A percentile compares a stretch with the other conserved stretches of the same genome.
These are phyloP conservation scores for Drosophila maculinotata DNA, from an alignment of 2,888 invertebrate genomes.

Conservation along the genomic window DNA sequence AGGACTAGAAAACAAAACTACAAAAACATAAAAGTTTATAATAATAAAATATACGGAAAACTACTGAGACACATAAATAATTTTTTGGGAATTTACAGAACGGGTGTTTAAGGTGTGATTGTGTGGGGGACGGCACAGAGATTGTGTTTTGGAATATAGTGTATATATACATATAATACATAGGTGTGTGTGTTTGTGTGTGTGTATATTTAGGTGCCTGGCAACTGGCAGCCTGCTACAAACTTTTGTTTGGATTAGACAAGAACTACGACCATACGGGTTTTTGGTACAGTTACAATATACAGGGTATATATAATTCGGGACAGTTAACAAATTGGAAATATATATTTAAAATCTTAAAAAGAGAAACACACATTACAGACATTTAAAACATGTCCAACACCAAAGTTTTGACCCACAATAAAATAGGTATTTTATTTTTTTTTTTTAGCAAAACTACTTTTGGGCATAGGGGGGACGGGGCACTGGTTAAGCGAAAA, in stretches of 20 bases:
- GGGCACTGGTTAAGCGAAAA: slow-evolving; percentile 32
- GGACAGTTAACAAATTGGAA: slow-evolving; percentile 51
- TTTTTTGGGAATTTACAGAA: slow-evolving; percentile 9
- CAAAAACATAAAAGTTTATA: slow-evolving; percentile 47
- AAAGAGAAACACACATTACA: slow-evolving; percentile 38
- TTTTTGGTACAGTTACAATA: slow-evolving; percentile 11
- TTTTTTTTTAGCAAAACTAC: slow-evolving; percentile 53
- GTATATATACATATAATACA: slow-evolving; percentile 38
- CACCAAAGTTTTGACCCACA: slow-evolving; percentile 56
- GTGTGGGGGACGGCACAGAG: slow-evolving; percentile 27
- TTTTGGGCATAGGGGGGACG: slow-evolving; percentile 45
- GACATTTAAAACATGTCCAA: slow-evolving; percentile 67
- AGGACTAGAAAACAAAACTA: slow-evolving; percentile 54
- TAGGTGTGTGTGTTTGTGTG: slow-evolving; percentile 31
- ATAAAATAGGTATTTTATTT: slow-evolving; percentile 13
- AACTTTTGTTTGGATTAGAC: slow-evolving; percentile 60
- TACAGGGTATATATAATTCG: slow-evolving; percentile 38
- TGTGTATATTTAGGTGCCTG: slow-evolving; percentile 46
- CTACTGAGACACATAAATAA: slow-evolving; percentile 50
- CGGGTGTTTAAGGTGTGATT: slow-evolving; percentile 12
- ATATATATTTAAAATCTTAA: slow-evolving; percentile 13
- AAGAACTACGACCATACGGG: slow-evolving; percentile 60
- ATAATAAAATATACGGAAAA: slow-evolving; percentile 41
- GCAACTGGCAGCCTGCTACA: slow-evolving; percentile 50
- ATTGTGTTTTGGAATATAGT: slow-evolving; percentile 15